phyloP scores from a whole-genome alignment of 2,113 vertebrate genomes.

The Lepisosteus osseus region DNA sequence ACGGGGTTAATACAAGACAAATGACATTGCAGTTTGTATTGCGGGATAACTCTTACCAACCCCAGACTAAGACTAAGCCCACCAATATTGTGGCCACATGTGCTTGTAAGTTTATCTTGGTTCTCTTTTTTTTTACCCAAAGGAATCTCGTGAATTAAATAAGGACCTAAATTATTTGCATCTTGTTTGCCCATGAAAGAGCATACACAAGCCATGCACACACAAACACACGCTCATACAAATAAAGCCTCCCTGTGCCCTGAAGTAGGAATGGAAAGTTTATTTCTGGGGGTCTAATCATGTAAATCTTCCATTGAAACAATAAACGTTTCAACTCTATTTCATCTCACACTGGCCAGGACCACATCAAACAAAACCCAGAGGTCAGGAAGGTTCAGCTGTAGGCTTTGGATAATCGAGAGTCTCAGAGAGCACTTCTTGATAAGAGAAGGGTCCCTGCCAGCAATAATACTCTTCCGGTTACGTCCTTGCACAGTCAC shows the following conservation, averaged over 20 bases:
- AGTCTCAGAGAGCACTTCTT: constrained; percentile 32
- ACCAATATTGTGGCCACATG: constrained; percentile 58
- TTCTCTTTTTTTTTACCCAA: constrained; percentile 46
- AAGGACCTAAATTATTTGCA: constrained; percentile 57
- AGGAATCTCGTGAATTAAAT: constrained; percentile 58
- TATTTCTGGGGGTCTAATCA: constrained; percentile 52
- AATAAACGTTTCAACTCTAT: constrained; percentile 49
- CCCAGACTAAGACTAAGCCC: constrained; percentile 40
- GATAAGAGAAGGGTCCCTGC: constrained; percentile 51
- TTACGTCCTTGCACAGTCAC: constrained; percentile 56
- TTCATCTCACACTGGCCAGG: constrained; percentile 41
- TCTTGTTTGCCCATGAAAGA: constrained; percentile 33
- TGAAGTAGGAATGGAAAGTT: constrained; percentile 45
- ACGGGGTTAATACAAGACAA: not conserved
- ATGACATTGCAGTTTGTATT: not conserved
- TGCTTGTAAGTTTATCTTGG: constrained; percentile 56
- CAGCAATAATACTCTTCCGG: constrained; percentile 47
- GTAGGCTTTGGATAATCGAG: constrained; percentile 57
- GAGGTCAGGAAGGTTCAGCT: constrained; percentile 51
- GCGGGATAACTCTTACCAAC: constrained; percentile 38
- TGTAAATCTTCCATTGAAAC: constrained; percentile 53
- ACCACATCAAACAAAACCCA: constrained; percentile 56
- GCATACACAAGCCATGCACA: constrained; percentile 31
- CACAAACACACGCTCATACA: constrained; percentile 33
- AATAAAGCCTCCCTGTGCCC: constrained; percentile 30